phyloP scores from a whole-genome alignment of 2,888 invertebrate species.

The Andrena trimmerana region DNA sequence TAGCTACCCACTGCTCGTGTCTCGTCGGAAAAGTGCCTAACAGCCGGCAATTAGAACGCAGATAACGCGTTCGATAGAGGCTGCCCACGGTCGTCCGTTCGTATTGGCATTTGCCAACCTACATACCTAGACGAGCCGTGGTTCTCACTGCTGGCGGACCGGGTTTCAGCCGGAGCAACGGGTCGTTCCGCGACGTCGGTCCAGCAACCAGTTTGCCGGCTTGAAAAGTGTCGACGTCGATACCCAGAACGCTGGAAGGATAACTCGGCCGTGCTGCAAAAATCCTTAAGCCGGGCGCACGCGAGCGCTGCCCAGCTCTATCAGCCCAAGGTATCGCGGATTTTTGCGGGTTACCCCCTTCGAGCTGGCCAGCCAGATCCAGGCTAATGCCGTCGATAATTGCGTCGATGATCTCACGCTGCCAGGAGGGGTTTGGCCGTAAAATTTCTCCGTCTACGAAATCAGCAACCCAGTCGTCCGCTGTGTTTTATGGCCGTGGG shows the following conservation, averaged over 20 bases:
- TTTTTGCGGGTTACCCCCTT: neutral
- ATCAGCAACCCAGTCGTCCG: slow-evolving; percentile 7
- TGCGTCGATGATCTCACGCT: slow-evolving; percentile 47
- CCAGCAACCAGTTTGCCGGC: slow-evolving; percentile 49
- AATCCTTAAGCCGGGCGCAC: slow-evolving; percentile 29
- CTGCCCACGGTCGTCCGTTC: slow-evolving; percentile 48
- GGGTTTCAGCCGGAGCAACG: neutral
- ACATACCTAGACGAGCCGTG: slow-evolving; percentile 56
- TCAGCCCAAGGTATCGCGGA: slow-evolving; percentile 22
- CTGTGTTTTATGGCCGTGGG: slow-evolving; percentile 17
- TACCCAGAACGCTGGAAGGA: slow-evolving; percentile 28
- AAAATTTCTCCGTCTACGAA: slow-evolving; percentile 10
- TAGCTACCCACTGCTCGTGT: neutral
- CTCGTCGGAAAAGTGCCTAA: slow-evolving; percentile 30
- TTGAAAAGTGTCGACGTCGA: slow-evolving; percentile 36
- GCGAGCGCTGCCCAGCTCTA: slow-evolving; percentile 36
- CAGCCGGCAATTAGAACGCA: slow-evolving; percentile 71
- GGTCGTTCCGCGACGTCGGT: slow-evolving; percentile 46
- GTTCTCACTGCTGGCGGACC: slow-evolving; percentile 19
- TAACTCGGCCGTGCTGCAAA: slow-evolving; percentile 15
- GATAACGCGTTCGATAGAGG: slow-evolving; percentile 65
- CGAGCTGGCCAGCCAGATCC: slow-evolving; percentile 7
- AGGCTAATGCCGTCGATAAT: slow-evolving; percentile 43
- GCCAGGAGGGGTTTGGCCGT: neutral
- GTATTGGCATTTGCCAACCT: slow-evolving; percentile 66